Evolutionary conservation across 2,113 vertebrate genomes (phyloP), one percentile per base, ranked within the genome.

Genomic region (Perca schrenkii): DNA sequence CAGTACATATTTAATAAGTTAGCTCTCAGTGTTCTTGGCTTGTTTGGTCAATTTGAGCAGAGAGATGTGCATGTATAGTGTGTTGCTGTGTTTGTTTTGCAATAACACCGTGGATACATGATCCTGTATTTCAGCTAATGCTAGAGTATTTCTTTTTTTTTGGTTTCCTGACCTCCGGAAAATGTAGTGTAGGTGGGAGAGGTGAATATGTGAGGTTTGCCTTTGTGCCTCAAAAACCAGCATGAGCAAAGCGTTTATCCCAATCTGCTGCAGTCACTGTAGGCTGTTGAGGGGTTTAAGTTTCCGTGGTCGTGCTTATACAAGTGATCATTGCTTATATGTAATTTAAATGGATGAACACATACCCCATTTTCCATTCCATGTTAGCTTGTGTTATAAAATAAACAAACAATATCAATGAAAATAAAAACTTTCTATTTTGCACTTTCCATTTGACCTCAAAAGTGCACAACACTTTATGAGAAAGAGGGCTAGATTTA

Each of bases 151-250:
- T 64, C 49, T 50, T 34, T 74, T 16, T 14, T 75, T 66, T 66
- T 19, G 13, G 64, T 80, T 69, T 57, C 22, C 64, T 74, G 64
- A 65, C 74, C 60, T 79, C 77, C 74, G 49, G 34, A 64, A 80
- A 74, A 76, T 82, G 63, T 25, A 22, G 25, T 73, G 70, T 77
- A 79, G 17, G 74, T 70, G 62, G 65, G 62, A 71, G n/a, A 60
- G 16, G 62, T 14, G 8, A 69, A 57, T 62, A 13, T 53, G 25
- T 57, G 62, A 52, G 21, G n/a, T 62, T 66, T 61, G 8, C 46
- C 13, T 73, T 40, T 78, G 31, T 72, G 28, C 62, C 34, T 61
- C 13, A 34, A 64, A 68, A 56, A 49, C 0, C 53, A 31, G 15
- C 8, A 0, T 10, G 52, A 83, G 50, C 46, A 57, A 61, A 64